Percentiles rank a stretch among this genome's conserved stretches.
These are phyloP conservation scores for Melanotaenia parkinsoni DNA, from an alignment of 2,797 vertebrate genomes.

Conservation along the genomic window DNA sequence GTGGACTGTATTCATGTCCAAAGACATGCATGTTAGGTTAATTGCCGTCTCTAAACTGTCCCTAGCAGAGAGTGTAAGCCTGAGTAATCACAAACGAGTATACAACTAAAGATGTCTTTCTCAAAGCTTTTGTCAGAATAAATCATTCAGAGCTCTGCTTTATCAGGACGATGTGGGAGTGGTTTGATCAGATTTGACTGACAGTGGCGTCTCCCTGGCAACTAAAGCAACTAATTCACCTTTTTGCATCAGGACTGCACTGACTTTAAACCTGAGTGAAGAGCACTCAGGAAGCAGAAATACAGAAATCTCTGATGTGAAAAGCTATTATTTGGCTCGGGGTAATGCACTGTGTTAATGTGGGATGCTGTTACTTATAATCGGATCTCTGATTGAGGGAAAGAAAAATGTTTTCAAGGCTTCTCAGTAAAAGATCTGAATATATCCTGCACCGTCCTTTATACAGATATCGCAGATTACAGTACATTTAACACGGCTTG, in stretches of 20 bases:
- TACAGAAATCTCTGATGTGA: neutral
- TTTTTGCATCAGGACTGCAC: neutral
- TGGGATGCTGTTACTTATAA: conserved; percentile 12
- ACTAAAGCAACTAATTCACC: conserved; percentile 2
- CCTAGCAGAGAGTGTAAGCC: neutral
- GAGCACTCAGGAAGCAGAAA: neutral
- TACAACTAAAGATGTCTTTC: neutral
- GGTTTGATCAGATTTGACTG: conserved; percentile 2
- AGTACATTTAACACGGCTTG: conserved; percentile 34
- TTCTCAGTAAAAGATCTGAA: conserved; percentile 16
- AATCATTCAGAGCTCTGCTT: neutral
- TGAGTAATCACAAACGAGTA: too few relatives aligned
- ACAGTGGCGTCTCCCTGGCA: neutral
- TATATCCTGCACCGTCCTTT: neutral
- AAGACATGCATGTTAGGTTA: neutral
- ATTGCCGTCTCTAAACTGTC: neutral
- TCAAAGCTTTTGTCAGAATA: neutral
- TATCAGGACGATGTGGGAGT: neutral
- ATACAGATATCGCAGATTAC: conserved; percentile 20
- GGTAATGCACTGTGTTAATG: conserved; percentile 8
- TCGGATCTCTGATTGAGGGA: conserved; percentile 1
- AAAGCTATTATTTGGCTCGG: conserved; percentile 12
- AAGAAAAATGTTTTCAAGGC: conserved; percentile 13
- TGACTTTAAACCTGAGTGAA: conserved; percentile 4
- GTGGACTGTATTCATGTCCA: neutral